Base-by-base conservation (phyloP, 2,797 vertebrate species). In the Eurystomus glaucurus region DNA sequence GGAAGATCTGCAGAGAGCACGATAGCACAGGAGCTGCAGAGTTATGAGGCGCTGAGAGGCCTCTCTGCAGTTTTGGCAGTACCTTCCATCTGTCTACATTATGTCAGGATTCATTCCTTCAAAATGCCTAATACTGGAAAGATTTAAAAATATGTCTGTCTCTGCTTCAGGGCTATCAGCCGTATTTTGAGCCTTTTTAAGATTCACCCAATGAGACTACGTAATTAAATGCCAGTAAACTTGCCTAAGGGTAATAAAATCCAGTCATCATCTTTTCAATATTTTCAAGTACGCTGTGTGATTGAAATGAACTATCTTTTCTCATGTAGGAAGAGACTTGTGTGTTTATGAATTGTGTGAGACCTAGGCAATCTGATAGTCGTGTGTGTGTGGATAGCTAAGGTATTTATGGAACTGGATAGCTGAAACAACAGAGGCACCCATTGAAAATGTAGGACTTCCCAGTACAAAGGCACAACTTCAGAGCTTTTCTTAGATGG, bases 151-250 rank as follows among this genome's bases (percentile, higher is more conserved):
- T 83, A 78, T 43, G 58, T 61, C 78, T 91, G 1, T 87, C 81
- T 91, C 41, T 94, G 62, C 86, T 89, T 29, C 75, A 77, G 60
- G 81, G 85, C 64, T 91, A 57, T 72, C 69, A 86, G 41, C 43
- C 89, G 41, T 81, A 81, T n/a, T 52, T 39, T 78, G 57, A 95
- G 14, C 14, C 71, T 91, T 87, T 95, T 80, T 83, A 96, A 89
- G 69, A 94, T 80, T 86, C 66, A 69, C n/a, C 69, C 76, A 86
- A 85, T 88, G 70, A 95, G 61, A 84, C 16, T 78, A 23, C 0
- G 28, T 64, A 97, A 95, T 91, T 95, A 93, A 95, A 94, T 94
- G 84, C 68, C 89, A 91, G 75, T 16, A 68, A 95, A 78, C 37
- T 86, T 95, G 72, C 95, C 87, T 80, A 26, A 75, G 65, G 90